These are phyloP conservation scores for Bugulina stolonifera DNA, from an alignment of 2,888 invertebrate species.

Conservation along the genomic window DNA sequence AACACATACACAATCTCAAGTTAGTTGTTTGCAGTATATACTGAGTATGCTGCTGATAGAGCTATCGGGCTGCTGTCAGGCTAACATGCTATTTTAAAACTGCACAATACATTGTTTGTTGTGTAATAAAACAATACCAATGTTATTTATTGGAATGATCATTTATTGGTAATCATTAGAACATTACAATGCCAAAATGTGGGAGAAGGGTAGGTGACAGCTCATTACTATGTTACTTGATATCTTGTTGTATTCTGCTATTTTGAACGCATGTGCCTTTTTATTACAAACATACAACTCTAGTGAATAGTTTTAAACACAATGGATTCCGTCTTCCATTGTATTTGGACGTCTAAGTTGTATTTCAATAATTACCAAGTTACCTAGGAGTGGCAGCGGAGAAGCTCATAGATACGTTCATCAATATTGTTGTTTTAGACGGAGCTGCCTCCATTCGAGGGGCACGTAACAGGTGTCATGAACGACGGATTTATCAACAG, in stretches of 20 bases:
- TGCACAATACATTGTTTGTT: too few relatives aligned
- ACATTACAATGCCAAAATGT: slow-evolving; percentile 26
- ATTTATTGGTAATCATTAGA: neutral
- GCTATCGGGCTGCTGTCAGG: neutral
- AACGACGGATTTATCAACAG: slow-evolving; percentile 29
- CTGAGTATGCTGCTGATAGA: neutral
- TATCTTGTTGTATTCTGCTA: neutral
- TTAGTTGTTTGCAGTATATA: neutral
- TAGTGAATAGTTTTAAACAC: too few relatives aligned
- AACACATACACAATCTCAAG: neutral
- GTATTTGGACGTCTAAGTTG: too few relatives aligned
- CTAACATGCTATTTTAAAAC: too few relatives aligned
- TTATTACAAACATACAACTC: too few relatives aligned
- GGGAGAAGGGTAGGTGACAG: slow-evolving; percentile 26
- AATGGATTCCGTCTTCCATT: too few relatives aligned
- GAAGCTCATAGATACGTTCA: neutral
- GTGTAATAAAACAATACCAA: neutral
- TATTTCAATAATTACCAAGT: neutral
- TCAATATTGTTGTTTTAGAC: neutral
- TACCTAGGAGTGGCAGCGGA: neutral
- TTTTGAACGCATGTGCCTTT: neutral
- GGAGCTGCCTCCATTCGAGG: neutral
- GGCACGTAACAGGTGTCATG: neutral
- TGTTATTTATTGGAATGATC: neutral
- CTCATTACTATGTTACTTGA: neutral